Evolutionary conservation across 2,113 vertebrate genomes (phyloP), one percentile per base, ranked within the genome.

Genomic region (Pelecanus crispus): DNA sequence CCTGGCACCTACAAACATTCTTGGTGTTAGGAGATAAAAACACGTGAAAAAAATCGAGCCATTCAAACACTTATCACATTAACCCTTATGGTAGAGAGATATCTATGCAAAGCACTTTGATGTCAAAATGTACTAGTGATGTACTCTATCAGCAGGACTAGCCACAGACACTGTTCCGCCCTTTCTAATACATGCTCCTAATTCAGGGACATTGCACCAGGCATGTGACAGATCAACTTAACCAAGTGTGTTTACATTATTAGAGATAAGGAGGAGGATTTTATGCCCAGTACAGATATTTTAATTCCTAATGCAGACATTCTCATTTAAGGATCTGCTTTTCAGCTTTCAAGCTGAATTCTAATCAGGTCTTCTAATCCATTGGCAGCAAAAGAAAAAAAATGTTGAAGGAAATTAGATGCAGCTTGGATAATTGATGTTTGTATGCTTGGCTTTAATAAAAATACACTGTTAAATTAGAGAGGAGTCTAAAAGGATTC

Each of bases 361-460:
- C 95, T 97, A 98, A 98, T 97, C 97, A 97, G 96, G 94, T 72
- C 92, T 97, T 97, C 95, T 97, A 98, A 98, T 98, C 98, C 97
- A 97, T 12, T 97, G 96, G 94, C 95, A 97, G 93, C 72, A 97
- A 96, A 96, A 34, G 21, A 91, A 86, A 92, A 97, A 88, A 97
- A 95, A 90, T 52, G 77, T 78, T 92, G 89, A 96, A 97, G 93
- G 96, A 98, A 98, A 98, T 98, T 92, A 98, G 97, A 98, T 97
- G 97, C 91, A 97, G 97, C 86, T 97, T 96, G 65, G 97, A 97
- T 98, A 98, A 98, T 96, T 98, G 98, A 97, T 97, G 97, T 97
- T 97, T 98, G 96, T 96, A 86, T 96, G 95, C 84, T 82, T 89
- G 93, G 90, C 88, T 98, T 98, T 98, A 98, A 98, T 97, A 98